phyloP scores from a whole-genome alignment of 1,140 invertebrate genomes.

The Solenopsis fugax region DNA sequence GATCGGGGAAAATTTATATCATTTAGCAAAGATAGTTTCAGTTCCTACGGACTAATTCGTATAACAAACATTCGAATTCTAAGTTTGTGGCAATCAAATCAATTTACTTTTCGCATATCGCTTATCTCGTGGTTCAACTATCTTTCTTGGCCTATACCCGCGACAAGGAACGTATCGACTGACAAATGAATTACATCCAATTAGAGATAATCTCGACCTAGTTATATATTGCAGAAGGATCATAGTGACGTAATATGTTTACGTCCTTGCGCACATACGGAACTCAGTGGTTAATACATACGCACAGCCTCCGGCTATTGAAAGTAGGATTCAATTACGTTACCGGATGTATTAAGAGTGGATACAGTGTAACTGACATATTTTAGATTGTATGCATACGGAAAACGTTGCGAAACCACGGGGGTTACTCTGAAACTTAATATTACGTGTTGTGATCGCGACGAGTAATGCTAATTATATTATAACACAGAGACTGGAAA shows the following conservation, averaged over 20 bases:
- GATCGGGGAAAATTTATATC: not conserved
- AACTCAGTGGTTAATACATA: not conserved
- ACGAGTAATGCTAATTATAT: slow-evolving; percentile 19
- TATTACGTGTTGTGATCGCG: slow-evolving; percentile 9
- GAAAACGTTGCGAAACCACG: not conserved
- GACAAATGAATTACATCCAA: slow-evolving; percentile 49
- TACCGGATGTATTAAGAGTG: slow-evolving; percentile 10
- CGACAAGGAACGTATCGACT: slow-evolving; percentile 44
- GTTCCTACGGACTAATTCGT: not conserved
- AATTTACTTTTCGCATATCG: not conserved
- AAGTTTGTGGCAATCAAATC: not conserved
- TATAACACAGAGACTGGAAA: not conserved
- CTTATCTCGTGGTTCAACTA: not conserved
- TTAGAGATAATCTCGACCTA: slow-evolving; percentile 56
- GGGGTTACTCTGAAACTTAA: not conserved
- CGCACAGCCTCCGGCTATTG: not conserved
- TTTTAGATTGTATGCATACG: slow-evolving; percentile 18
- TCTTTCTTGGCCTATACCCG: not conserved
- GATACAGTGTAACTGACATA: not conserved
- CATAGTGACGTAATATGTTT: slow-evolving; percentile 59
- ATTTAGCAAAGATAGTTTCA: not conserved
- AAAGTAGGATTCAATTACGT: slow-evolving; percentile 52
- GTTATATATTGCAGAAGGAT: slow-evolving; percentile 64
- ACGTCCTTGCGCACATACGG: slow-evolving; percentile 12
- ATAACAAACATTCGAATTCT: not conserved